Evolutionary conservation across 2,113 vertebrate genomes (phyloP).

Genomic region (Tragelaphus buxtoni): DNA sequence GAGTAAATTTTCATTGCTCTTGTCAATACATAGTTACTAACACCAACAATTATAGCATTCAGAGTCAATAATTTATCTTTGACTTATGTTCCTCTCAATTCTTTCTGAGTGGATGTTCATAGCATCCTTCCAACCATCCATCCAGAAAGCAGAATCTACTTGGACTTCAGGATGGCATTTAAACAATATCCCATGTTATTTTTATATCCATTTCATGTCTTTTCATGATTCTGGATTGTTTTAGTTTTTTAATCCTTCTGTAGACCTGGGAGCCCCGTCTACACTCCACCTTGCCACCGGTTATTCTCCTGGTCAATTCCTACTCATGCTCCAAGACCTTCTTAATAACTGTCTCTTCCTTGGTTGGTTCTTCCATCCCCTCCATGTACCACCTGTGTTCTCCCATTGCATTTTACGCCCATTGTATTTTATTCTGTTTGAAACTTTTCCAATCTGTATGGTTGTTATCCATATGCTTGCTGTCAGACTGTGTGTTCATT

Average conservation of each 20-base stretch:
- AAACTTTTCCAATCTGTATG: neutral
- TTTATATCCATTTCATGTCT: neutral
- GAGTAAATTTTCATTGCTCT: neutral
- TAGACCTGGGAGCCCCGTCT: neutral
- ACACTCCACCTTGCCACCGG: no score
- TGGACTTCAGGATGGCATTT: neutral
- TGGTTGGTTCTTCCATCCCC: neutral
- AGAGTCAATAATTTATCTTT: neutral
- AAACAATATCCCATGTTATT: neutral
- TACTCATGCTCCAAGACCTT: neutral
- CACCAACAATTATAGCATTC: neutral
- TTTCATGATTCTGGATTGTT: neutral
- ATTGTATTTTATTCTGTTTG: neutral
- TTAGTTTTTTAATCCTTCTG: neutral
- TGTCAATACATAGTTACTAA: neutral
- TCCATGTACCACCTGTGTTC: neutral
- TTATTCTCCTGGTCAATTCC: neutral
- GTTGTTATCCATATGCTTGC: neutral
- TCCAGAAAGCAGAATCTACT: neutral
- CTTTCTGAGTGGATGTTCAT: neutral
- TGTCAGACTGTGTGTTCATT: neutral
- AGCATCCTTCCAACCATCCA: neutral
- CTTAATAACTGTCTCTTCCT: neutral
- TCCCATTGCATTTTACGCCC: neutral
- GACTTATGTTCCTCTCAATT: neutral